Conservation (phyloP, 1,140 invertebrate species). For the Marisa cornuarietis region DNA sequence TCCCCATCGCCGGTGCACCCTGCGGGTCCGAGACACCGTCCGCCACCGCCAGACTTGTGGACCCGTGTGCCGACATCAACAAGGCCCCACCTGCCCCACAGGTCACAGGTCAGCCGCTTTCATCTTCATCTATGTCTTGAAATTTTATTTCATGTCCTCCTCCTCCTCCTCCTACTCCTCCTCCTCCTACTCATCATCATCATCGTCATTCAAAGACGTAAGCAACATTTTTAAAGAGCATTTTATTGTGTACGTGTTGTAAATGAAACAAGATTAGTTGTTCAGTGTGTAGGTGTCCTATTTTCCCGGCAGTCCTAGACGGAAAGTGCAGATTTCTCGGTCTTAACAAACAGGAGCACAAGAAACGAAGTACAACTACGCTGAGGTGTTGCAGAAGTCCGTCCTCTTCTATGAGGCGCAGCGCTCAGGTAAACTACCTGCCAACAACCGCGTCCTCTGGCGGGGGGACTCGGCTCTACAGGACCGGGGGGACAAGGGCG, state of each 20-base stretch:
- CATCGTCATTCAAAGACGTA: too few species aligned
- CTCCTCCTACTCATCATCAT: too few species aligned
- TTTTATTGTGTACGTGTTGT: too few species aligned
- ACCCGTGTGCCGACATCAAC: constrained; percentile 23
- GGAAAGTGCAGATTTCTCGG: background rate
- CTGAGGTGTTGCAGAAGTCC: constrained; percentile 59
- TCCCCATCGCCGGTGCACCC: constrained; percentile 21
- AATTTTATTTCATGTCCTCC: too few species aligned
- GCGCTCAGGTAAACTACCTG: constrained; percentile 72
- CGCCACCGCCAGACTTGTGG: constrained; percentile 28
- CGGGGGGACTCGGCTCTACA: constrained; percentile 64
- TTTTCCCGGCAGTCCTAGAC: background rate
- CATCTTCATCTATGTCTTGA: too few species aligned
- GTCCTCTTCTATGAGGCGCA: constrained; percentile 74
- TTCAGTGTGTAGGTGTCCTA: too few species aligned
- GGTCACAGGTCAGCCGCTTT: background rate
- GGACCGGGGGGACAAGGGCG: constrained; percentile 57
- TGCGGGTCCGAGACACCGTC: constrained; percentile 25
- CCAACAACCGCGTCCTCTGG: constrained; percentile 71
- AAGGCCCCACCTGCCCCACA: constrained; percentile 20
- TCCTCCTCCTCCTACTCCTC: too few species aligned
- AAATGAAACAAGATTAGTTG: too few species aligned
- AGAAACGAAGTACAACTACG: constrained; percentile 48
- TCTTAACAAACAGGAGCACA: background rate
- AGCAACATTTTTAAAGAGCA: too few species aligned